A percentile compares a stretch with the other conserved stretches of the same genome.
Evolutionary conservation across 2,888 invertebrate genomes (phyloP).

Genomic region (Congeria kusceri): DNA sequence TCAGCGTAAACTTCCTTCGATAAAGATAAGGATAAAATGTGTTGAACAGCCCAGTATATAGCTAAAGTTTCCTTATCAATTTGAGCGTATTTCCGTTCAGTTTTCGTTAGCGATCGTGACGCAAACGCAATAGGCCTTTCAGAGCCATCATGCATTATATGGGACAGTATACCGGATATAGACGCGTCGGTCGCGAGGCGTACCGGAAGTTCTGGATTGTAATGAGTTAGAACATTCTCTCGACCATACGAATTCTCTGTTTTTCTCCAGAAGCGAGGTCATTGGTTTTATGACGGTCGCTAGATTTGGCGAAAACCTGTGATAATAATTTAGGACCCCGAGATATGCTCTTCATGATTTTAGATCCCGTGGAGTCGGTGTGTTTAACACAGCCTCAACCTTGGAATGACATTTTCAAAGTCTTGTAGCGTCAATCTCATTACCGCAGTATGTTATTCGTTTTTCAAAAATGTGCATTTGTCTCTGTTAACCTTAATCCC

Average conservation of each 20-base stretch:
- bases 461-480: constrained; percentile 22
- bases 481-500: constrained; percentile 6
- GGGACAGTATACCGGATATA: constrained; percentile 2
- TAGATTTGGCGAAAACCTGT: constrained; percentile 20
- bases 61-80: constrained; percentile 19
- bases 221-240: constrained; percentile 80
- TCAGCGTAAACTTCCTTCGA: constrained; percentile 84
- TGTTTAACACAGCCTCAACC: constrained; percentile 23
- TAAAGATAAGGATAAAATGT: constrained; percentile 84
- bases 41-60: neutral
- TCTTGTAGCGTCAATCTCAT: constrained; percentile 28
- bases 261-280: constrained; percentile 23
- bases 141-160: constrained; percentile 24
- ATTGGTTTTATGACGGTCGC: constrained; percentile 21
- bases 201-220: constrained; percentile 74
- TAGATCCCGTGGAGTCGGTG: constrained; percentile 15
- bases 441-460: constrained; percentile 30
- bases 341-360: constrained; percentile 23
- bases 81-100: neutral
- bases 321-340: constrained; percentile 23
- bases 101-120: neutral
- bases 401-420: constrained; percentile 10
- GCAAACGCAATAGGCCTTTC: constrained; percentile 82
- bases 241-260: constrained; percentile 14
- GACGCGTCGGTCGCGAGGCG: constrained; percentile 84